These are phyloP conservation scores for Nothocercus julius DNA, from an alignment of 2,113 vertebrate genomes.

Conservation along the genomic window DNA sequence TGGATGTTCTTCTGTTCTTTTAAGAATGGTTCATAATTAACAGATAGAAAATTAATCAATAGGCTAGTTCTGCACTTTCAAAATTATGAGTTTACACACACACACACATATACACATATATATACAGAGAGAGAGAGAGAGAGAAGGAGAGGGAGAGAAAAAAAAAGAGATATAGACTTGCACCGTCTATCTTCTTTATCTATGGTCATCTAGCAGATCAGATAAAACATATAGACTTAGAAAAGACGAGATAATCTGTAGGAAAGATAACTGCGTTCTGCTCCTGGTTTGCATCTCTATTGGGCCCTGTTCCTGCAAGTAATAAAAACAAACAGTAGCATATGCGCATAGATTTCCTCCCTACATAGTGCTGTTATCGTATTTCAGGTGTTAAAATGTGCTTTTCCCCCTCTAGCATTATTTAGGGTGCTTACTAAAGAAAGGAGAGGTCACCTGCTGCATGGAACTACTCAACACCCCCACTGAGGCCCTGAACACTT, in stretches of 20 bases:
- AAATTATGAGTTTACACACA: not conserved
- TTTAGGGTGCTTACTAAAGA: not conserved
- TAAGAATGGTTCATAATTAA: not conserved
- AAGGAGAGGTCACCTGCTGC: not conserved
- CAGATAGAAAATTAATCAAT: not conserved
- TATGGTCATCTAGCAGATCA: not conserved
- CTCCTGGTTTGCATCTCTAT: not conserved
- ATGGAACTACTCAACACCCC: not conserved
- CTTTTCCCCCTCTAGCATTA: not conserved
- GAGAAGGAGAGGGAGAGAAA: not conserved
- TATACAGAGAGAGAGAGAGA: not conserved
- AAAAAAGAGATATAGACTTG: not conserved
- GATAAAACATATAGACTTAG: not conserved
- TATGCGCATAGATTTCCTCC: not conserved
- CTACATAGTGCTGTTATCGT: accelerated
- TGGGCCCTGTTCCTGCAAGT: not conserved
- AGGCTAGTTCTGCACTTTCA: not conserved
- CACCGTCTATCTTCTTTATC: not conserved
- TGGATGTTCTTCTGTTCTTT: not conserved
- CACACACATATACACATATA: no score
- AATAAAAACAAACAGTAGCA: not conserved
- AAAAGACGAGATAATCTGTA: not conserved
- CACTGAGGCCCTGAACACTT: not conserved
- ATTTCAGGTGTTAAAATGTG: not conserved
- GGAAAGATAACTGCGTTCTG: not conserved